Evolutionary conservation across 2,113 vertebrate species (phyloP).

Genomic region (Catagonus wagneri): DNA sequence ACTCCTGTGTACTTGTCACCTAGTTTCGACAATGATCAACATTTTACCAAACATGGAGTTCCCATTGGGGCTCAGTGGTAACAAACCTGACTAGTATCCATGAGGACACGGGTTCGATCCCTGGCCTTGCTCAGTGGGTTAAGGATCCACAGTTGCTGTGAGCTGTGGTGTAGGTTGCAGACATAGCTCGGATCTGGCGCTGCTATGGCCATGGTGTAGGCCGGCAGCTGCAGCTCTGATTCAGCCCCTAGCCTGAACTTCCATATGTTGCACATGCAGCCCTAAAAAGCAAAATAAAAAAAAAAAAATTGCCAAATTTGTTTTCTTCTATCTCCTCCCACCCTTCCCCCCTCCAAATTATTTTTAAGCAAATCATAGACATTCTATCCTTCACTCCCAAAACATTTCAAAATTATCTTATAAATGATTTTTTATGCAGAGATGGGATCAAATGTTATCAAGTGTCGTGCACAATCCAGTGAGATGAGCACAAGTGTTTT

Average conservation of each 20-base stretch:
- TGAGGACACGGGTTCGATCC: no score
- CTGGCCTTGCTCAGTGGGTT: no score
- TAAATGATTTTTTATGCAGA: background rate
- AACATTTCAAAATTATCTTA: background rate
- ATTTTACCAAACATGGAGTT: background rate
- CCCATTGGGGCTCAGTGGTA: no score
- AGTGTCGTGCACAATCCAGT: rapidly evolving
- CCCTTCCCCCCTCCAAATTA: background rate
- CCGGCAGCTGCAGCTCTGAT: no score
- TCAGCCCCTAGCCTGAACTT: no score
- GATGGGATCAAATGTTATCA: background rate
- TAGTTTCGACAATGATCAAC: background rate
- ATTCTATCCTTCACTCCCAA: constrained; percentile 3
- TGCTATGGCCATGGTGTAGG: no score
- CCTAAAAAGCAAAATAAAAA: no score
- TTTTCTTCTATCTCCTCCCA: background rate
- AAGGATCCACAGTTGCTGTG: no score
- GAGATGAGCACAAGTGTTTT: background rate
- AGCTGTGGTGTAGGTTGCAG: no score
- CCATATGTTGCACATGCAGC: no score
- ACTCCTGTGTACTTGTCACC: background rate
- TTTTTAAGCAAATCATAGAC: background rate
- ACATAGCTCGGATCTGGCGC: no score
- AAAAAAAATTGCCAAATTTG: background rate
- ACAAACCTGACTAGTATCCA: no score